Percentiles rank a stretch among this genome's conserved stretches.
phyloP scores from a whole-genome alignment of 2,113 vertebrate species.

The Speoplatyrhinus poulsoni region DNA sequence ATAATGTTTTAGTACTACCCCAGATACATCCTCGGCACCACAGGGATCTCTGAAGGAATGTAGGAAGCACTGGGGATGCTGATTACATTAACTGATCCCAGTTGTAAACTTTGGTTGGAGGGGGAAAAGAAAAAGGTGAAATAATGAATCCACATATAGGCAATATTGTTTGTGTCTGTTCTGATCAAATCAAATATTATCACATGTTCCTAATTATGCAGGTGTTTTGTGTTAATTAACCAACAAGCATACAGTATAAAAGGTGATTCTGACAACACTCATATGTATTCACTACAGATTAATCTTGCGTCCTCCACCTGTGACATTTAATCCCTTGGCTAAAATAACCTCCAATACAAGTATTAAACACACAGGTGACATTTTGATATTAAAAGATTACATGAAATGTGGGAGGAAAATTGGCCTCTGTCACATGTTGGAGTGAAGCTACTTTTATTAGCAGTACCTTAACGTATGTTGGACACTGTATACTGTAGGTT shows the following conservation, averaged over 20 bases:
- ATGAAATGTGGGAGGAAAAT: conserved; percentile 28
- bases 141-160: too few relatives aligned
- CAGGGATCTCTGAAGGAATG: conserved; percentile 28
- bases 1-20: background rate
- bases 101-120: too few relatives aligned
- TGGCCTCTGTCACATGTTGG: conserved; percentile 39
- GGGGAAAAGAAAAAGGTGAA: too few relatives aligned
- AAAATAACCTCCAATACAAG: conserved; percentile 29
- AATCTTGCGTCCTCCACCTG: conserved; percentile 28
- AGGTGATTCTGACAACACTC: conserved; percentile 12
- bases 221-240: conserved; percentile 13
- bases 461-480: conserved; percentile 43
- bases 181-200: conserved; percentile 20
- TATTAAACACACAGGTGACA: conserved; percentile 3
- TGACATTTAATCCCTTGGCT: conserved; percentile 42
- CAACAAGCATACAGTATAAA: conserved; percentile 30
- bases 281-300: conserved; percentile 2
- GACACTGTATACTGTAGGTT: conserved; percentile 27
- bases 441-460: conserved; percentile 22
- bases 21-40: conserved; percentile 38
- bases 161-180: too few relatives aligned
- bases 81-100: conserved; percentile 5
- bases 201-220: conserved; percentile 13
- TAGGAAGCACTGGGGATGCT: conserved; percentile 22
- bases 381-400: conserved; percentile 43